Percentiles rank a stretch among this genome's conserved stretches.
Evolutionary conservation across 1,140 invertebrate species (phyloP).

Genomic region (Monochamus saltuarius): DNA sequence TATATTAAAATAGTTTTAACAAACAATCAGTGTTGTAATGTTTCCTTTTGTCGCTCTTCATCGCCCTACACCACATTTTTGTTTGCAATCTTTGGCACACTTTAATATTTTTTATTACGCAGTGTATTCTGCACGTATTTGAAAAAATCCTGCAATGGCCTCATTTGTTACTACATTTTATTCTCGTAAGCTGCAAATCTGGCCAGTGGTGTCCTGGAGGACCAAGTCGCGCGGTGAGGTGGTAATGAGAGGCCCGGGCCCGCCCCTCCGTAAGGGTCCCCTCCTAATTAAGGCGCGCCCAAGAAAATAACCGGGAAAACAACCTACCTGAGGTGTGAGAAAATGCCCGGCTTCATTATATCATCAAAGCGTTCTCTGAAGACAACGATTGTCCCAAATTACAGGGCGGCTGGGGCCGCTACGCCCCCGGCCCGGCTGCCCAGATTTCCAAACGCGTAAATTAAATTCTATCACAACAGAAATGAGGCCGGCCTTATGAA

Average conservation of each 20-base stretch:
- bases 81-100: too few relatives aligned
- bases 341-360: constrained; percentile 51
- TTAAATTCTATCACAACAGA: constrained; percentile 51
- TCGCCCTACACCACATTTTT: too few relatives aligned
- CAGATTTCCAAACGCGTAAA: constrained; percentile 48
- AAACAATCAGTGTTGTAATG: too few relatives aligned
- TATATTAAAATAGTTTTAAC: too few relatives aligned
- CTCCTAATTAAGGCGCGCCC: constrained; percentile 30
- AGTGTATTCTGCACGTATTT: too few relatives aligned
- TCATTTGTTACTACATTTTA: too few relatives aligned
- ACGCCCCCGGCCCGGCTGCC: constrained; percentile 39
- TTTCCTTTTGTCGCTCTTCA: too few relatives aligned
- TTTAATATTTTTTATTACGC: too few relatives aligned
- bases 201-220: not conserved
- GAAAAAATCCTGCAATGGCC: too few relatives aligned
- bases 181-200: too few relatives aligned
- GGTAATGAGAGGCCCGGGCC: constrained; percentile 47
- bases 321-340: constrained; percentile 51
- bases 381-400: constrained; percentile 52
- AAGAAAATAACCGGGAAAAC: constrained; percentile 50
- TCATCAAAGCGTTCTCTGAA: constrained; percentile 51
- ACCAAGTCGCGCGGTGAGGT: constrained; percentile 42
- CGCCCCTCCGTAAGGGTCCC: constrained; percentile 35
- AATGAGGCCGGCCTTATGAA: constrained; percentile 21
- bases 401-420: constrained; percentile 45